Conservation (phyloP, 1,140 invertebrate species). For the Idris sp. region DNA sequence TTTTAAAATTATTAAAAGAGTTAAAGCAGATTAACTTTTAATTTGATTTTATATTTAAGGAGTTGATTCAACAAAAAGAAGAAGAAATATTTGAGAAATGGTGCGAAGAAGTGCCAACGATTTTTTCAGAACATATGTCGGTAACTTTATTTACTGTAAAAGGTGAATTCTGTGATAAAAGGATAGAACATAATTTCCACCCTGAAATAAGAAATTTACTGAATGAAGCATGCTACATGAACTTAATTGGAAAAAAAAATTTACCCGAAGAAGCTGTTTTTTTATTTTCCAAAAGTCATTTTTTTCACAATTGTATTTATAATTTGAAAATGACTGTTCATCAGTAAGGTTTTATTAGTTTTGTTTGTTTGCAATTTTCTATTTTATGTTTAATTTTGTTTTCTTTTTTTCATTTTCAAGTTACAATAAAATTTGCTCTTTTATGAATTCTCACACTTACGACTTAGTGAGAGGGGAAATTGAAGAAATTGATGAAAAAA, state of each 20-base stretch:
- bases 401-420: constrained; percentile 62
- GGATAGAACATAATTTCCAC: constrained; percentile 66
- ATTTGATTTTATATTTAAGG: constrained; percentile 7
- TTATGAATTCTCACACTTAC: constrained; percentile 79
- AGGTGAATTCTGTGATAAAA: constrained; percentile 26
- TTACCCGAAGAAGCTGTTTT: constrained; percentile 80
- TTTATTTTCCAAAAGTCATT: constrained; percentile 71
- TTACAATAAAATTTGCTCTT: constrained; percentile 81
- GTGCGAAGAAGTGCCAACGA: constrained; percentile 55
- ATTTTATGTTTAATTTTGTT: neutral
- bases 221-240: constrained; percentile 83
- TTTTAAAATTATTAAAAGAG: too few relatives aligned
- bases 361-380: neutral
- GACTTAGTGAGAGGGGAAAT: constrained; percentile 81
- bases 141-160: constrained; percentile 62
- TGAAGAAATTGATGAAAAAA: constrained; percentile 79
- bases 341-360: constrained; percentile 66
- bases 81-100: constrained; percentile 67
- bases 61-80: constrained; percentile 25
- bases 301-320: constrained; percentile 64
- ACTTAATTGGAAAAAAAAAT: constrained; percentile 79
- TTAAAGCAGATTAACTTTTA: neutral
- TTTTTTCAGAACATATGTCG: constrained; percentile 51
- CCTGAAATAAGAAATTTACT: constrained; percentile 72
- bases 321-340: constrained; percentile 62